phyloP scores from a whole-genome alignment of 64 coral and sea anemone genomes.

The Cladopsammia gracilis region DNA sequence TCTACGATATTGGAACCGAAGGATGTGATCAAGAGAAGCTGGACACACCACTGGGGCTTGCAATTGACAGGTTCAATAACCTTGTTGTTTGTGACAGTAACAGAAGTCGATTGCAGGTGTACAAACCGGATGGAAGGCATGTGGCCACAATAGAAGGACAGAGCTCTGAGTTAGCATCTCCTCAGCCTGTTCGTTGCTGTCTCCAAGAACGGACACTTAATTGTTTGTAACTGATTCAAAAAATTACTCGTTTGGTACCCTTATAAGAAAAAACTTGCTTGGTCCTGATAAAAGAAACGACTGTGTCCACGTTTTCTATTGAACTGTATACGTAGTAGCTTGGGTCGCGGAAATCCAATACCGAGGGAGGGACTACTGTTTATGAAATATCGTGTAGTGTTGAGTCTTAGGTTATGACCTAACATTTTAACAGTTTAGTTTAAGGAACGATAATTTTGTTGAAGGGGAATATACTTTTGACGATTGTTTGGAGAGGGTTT shows the following conservation, averaged over 20 bases:
- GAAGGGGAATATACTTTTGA: too few relatives aligned
- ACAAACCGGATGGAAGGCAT: constrained; percentile 35
- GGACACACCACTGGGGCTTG: background rate
- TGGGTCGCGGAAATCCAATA: too few relatives aligned
- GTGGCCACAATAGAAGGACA: background rate
- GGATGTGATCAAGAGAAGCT: background rate
- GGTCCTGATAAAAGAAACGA: background rate
- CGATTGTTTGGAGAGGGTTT: too few relatives aligned
- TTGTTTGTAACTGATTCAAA: constrained; percentile 22
- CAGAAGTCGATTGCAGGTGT: constrained; percentile 32
- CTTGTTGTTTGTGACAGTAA: constrained; percentile 58
- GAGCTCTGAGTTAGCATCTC: background rate
- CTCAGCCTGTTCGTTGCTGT: constrained; percentile 44
- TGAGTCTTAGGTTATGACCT: too few relatives aligned
- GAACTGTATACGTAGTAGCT: background rate
- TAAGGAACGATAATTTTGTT: too few relatives aligned
- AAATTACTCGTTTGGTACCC: background rate
- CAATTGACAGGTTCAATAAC: constrained; percentile 6
- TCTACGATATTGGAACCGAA: background rate
- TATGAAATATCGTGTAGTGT: too few relatives aligned
- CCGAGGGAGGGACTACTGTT: too few relatives aligned
- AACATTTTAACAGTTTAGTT: too few relatives aligned
- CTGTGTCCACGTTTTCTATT: constrained; percentile 23
- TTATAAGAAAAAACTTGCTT: background rate
- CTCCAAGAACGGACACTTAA: background rate